A percentile compares a stretch with the other conserved stretches of the same genome.
Evolutionary conservation across 2,888 invertebrate genomes (phyloP).

Genomic region (Mactromeris polynyma): DNA sequence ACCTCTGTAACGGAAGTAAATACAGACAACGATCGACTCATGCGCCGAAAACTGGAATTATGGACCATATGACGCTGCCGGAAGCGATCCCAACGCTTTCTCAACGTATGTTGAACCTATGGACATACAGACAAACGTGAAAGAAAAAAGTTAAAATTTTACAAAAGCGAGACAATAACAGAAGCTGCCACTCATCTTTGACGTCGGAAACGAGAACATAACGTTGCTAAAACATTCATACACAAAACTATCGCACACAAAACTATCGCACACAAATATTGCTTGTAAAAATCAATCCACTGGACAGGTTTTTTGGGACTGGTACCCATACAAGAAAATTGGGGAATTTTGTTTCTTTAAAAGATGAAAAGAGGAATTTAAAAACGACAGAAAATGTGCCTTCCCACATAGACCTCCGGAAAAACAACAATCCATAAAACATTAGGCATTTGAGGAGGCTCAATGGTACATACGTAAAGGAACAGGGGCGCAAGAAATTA

Average conservation of each 20-base stretch:
- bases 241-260: neutral
- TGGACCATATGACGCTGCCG: conserved; percentile 77
- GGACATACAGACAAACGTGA: conserved; percentile 36
- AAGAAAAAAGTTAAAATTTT: neutral
- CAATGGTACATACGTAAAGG: no score
- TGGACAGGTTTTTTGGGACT: no score
- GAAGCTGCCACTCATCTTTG: neutral
- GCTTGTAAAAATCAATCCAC: neutral
- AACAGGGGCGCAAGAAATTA: no score
- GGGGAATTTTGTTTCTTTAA: no score
- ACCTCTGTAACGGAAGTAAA: conserved; percentile 83
- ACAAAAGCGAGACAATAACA: neutral
- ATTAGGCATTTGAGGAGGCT: no score
- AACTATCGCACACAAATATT: neutral
- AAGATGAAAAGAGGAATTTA: no score
- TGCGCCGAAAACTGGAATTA: conserved; percentile 77
- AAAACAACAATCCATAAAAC: no score
- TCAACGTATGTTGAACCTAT: conserved; percentile 76
- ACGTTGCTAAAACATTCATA: neutral
- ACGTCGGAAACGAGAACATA: neutral
- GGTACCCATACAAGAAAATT: no score
- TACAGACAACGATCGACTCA: conserved; percentile 80
- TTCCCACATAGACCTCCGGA: no score
- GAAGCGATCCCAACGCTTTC: conserved; percentile 78
- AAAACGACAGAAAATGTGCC: no score